These are phyloP conservation scores for Alethe castanea DNA, from an alignment of 2,113 vertebrate genomes.

Conservation along the genomic window DNA sequence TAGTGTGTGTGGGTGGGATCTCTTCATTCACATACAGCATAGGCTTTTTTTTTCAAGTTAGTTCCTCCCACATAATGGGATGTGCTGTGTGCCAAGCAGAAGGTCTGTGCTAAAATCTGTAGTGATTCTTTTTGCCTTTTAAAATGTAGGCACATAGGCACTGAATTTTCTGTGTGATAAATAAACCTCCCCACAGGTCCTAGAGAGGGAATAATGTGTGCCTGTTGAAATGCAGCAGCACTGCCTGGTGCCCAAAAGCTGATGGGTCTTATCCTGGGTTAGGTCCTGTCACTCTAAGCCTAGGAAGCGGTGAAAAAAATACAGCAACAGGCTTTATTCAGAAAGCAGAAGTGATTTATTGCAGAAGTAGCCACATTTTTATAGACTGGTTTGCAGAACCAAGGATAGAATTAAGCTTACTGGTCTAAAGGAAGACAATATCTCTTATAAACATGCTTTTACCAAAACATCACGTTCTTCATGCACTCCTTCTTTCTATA, in stretches of 20 bases:
- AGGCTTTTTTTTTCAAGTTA: neutral
- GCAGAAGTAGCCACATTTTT: too few relatives aligned
- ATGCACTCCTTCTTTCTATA: too few relatives aligned
- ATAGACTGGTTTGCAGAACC: too few relatives aligned
- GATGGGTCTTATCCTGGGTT: neutral
- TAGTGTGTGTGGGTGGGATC: neutral
- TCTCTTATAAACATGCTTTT: too few relatives aligned
- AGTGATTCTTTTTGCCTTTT: neutral
- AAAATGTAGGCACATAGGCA: neutral
- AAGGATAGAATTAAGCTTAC: too few relatives aligned
- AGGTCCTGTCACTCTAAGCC: neutral
- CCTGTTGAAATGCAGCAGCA: neutral
- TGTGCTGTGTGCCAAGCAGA: neutral
- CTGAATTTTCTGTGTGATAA: neutral
- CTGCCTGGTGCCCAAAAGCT: neutral
- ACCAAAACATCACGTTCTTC: too few relatives aligned
- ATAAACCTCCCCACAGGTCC: neutral
- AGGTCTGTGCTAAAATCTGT: neutral
- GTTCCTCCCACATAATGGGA: neutral
- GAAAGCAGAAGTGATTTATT: too few relatives aligned
- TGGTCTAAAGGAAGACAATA: too few relatives aligned
- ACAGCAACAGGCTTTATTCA: too few relatives aligned
- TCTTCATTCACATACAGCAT: neutral
- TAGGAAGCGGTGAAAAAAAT: too few relatives aligned
- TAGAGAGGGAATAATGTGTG: accelerated